A percentile compares a stretch with the other conserved stretches of the same genome.
Evolutionary conservation across 2,113 vertebrate genomes (phyloP).

Genomic region (Polypterus senegalus): DNA sequence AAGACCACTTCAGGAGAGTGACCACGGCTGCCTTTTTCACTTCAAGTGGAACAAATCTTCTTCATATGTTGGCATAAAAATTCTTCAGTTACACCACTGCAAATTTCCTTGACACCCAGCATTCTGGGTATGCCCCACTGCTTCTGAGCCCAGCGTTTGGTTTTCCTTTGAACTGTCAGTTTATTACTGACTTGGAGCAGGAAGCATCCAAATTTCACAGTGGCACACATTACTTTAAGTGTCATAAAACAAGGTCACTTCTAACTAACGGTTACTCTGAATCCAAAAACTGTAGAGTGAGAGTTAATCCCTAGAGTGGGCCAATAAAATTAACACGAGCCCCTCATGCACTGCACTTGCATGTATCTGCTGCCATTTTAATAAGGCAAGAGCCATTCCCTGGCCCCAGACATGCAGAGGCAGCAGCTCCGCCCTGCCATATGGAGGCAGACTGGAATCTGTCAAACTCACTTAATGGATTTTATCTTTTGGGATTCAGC

Average conservation of each 20-base stretch:
- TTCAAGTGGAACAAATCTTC: conserved; percentile 29
- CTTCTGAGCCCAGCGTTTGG: conserved; percentile 1
- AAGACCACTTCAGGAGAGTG: conserved; percentile 19
- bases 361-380: conserved; percentile 55
- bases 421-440: conserved; percentile 51
- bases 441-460: conserved; percentile 68
- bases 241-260: conserved; percentile 26
- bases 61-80: conserved; percentile 23
- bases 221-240: conserved; percentile 13
- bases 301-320: conserved; percentile 26
- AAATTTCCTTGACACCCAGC: conserved; percentile 20
- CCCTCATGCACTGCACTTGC: conserved; percentile 41
- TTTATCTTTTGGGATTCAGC: conserved; percentile 59
- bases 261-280: conserved; percentile 26
- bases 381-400: conserved; percentile 57
- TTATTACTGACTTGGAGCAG: conserved; percentile 13
- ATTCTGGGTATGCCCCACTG: conserved; percentile 15
- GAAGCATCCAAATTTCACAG: conserved; percentile 16
- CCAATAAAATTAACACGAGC: conserved; percentile 35
- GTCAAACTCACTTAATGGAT: conserved; percentile 70
- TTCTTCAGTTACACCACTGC: conserved; percentile 21
- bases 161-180: conserved; percentile 1
- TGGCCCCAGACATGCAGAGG: conserved; percentile 40
- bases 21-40: conserved; percentile 11
- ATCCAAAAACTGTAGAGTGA: conserved; percentile 21